phyloP scores from a whole-genome alignment of 2,888 invertebrate genomes.

The Dorcus parallelipipedus region DNA sequence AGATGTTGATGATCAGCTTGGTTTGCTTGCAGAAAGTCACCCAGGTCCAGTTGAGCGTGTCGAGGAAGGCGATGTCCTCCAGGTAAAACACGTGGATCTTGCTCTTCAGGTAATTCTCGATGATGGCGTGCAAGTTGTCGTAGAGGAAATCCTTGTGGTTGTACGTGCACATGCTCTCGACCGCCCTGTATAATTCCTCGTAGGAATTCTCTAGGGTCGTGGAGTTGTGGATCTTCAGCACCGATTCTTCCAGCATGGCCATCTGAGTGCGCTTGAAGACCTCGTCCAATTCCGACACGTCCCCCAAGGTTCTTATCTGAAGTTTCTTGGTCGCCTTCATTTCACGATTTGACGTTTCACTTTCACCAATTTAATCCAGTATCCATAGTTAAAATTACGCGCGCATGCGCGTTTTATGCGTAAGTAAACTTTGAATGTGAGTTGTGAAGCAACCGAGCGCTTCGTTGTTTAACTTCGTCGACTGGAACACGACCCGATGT shows the following conservation, averaged over 20 bases:
- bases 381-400: not conserved
- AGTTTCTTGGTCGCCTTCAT: conserved; percentile 11
- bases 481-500: too few species aligned
- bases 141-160: conserved; percentile 88
- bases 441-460: too few species aligned
- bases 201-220: conserved; percentile 59
- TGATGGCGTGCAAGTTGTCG: conserved; percentile 74
- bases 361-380: not conserved
- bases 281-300: not conserved
- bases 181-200: conserved; percentile 90
- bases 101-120: conserved; percentile 80
- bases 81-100: conserved; percentile 81
- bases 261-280: conserved; percentile 9
- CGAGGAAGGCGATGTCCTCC: conserved; percentile 83
- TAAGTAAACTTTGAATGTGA: too few species aligned
- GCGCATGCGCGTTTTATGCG: too few species aligned
- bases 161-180: conserved; percentile 94
- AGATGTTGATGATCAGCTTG: conserved; percentile 96
- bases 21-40: conserved; percentile 90
- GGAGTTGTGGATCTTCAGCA: conserved; percentile 22
- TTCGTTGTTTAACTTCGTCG: too few species aligned
- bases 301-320: conserved; percentile 7
- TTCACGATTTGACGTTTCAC: conserved; percentile 11
- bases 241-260: conserved; percentile 18
- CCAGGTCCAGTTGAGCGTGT: conserved; percentile 89